Evolutionary conservation across 2,888 invertebrate genomes (phyloP).

Genomic region (Melangyna quadrimaculata): DNA sequence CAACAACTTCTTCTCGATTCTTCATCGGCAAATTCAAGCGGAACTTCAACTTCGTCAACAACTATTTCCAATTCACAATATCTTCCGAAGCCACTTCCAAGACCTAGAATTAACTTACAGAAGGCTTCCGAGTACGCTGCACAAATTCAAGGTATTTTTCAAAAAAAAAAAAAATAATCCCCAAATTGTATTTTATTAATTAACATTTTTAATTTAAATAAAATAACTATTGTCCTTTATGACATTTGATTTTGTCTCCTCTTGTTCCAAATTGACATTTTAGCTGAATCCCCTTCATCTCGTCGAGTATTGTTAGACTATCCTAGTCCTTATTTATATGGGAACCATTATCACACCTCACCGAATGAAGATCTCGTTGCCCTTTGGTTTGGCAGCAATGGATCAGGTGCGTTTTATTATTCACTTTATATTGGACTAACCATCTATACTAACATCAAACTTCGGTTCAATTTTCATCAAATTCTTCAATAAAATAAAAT

Average conservation of each 20-base stretch:
- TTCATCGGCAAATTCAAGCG: constrained; percentile 76
- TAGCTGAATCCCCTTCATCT: constrained; percentile 81
- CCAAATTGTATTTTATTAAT: too few species aligned
- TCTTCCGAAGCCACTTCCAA: constrained; percentile 75
- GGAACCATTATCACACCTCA: constrained; percentile 82
- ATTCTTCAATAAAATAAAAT: too few species aligned
- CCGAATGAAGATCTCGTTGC: constrained; percentile 90
- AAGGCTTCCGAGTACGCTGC: constrained; percentile 80
- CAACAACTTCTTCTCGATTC: constrained; percentile 87
- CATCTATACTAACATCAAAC: constrained; percentile 38
- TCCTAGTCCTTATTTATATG: constrained; percentile 80
- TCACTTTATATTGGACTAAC: constrained; percentile 42
- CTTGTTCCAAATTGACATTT: constrained; percentile 26
- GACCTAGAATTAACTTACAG: constrained; percentile 80
- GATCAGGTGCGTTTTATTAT: constrained; percentile 82
- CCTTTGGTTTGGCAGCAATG: constrained; percentile 87
- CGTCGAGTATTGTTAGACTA: constrained; percentile 81
- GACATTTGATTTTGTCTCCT: constrained; percentile 23
- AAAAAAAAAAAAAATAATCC: neutral
- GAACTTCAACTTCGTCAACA: constrained; percentile 69
- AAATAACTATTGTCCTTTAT: constrained; percentile 11
- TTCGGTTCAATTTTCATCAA: neutral
- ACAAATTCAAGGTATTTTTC: constrained; percentile 78
- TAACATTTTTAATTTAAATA: too few species aligned
- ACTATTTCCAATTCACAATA: constrained; percentile 55